Conservation (phyloP, 2,888 invertebrate genomes). For the Thysanoteuthis rhombus region DNA sequence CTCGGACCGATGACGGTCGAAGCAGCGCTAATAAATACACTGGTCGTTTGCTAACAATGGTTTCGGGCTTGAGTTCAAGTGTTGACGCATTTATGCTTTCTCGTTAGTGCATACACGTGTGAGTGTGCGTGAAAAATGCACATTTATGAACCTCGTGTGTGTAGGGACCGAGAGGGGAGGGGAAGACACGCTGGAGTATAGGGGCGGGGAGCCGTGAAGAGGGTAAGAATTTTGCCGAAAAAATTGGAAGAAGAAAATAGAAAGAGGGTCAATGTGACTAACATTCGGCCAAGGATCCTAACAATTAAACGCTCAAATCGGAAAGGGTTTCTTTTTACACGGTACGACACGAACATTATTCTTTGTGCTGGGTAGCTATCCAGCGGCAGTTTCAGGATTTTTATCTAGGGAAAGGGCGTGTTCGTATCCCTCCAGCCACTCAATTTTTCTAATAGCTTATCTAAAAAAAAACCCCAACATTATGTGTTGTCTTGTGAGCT, state of each 20-base stretch:
- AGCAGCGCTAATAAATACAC: neutral
- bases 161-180: neutral
- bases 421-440: no score
- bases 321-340: neutral
- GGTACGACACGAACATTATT: neutral
- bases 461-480: no score
- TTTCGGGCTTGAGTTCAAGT: neutral
- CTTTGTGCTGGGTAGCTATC: neutral
- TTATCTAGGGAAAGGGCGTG: no score
- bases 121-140: neutral
- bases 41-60: neutral
- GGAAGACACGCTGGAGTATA: neutral
- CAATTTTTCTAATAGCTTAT: no score
- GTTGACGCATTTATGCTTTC: neutral
- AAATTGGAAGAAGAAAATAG: neutral
- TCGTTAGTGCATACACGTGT: neutral
- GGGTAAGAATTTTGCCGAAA: neutral
- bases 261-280: neutral
- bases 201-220: no score
- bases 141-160: neutral
- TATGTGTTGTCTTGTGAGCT: no score
- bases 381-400: no score
- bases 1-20: neutral
- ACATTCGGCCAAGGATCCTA: neutral
- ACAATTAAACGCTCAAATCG: neutral